A percentile compares a stretch with the other conserved stretches of the same genome.
Evolutionary conservation across 2,113 vertebrate genomes (phyloP).

Genomic region (Theropithecus gelada): DNA sequence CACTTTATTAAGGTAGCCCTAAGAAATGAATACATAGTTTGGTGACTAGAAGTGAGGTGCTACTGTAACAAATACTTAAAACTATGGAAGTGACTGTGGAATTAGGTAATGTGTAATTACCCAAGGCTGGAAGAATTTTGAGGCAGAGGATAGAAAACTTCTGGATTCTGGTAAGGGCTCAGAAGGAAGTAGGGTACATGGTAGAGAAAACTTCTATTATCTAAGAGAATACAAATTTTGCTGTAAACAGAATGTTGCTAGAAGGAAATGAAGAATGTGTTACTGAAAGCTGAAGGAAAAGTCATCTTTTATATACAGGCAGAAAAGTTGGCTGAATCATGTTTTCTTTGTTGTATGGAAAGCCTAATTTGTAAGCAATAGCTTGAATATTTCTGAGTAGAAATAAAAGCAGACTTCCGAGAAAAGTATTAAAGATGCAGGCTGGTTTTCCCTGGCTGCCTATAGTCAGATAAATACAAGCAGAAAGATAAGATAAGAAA

Average conservation of each 20-base stretch:
- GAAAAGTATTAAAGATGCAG: background rate
- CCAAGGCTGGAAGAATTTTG: background rate
- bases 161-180: background rate
- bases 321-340: background rate
- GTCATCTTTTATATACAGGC: background rate
- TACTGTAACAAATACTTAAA: background rate
- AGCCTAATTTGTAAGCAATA: background rate
- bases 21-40: background rate
- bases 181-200: background rate
- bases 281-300: background rate
- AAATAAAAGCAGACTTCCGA: background rate
- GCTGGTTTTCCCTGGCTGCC: constrained; percentile 24
- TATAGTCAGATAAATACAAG: background rate
- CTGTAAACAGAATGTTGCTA: background rate
- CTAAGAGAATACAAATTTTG: background rate
- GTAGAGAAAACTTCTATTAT: background rate
- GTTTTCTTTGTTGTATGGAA: constrained; percentile 1
- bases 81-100: background rate
- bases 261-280: constrained; percentile 12
- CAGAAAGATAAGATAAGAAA: background rate
- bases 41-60: background rate
- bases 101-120: background rate
- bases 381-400: background rate
- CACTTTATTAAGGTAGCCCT: background rate
- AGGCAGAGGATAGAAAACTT: background rate